phyloP scores from a whole-genome alignment of 2,113 vertebrate species.

The Microcebus ravelobensis region DNA sequence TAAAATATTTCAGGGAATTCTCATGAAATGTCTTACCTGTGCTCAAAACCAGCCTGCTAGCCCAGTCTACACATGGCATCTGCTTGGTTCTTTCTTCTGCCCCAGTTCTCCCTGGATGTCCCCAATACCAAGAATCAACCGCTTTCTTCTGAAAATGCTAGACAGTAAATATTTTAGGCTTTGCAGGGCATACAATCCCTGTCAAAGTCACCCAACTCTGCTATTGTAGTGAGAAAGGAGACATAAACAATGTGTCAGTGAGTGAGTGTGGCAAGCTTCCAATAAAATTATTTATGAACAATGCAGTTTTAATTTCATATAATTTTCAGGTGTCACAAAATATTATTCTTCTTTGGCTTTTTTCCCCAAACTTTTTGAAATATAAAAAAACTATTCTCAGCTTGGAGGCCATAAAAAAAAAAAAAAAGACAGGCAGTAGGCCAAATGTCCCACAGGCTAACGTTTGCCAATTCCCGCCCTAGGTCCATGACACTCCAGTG shows the following conservation, averaged over 20 bases:
- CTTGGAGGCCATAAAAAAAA: neutral
- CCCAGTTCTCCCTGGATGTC: neutral
- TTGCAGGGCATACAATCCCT: neutral
- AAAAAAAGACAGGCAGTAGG: neutral
- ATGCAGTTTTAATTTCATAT: neutral
- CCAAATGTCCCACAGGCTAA: neutral
- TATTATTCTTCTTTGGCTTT: neutral
- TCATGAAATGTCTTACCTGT: neutral
- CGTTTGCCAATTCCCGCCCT: neutral
- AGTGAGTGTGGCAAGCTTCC: neutral
- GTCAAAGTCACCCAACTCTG: neutral
- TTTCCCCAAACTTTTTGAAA: neutral
- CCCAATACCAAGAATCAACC: neutral
- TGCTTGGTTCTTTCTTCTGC: neutral
- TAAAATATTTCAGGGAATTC: neutral
- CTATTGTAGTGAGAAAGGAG: neutral
- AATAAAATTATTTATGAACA: neutral
- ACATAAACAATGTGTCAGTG: no score
- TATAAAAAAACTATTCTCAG: neutral
- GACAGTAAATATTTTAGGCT: neutral
- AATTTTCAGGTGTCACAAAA: neutral
- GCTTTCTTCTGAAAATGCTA: neutral
- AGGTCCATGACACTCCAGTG: neutral
- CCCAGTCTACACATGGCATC: neutral
- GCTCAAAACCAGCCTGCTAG: neutral